phyloP scores from a whole-genome alignment of 2,797 vertebrate genomes.

The Lepilemur septentrionalis region DNA sequence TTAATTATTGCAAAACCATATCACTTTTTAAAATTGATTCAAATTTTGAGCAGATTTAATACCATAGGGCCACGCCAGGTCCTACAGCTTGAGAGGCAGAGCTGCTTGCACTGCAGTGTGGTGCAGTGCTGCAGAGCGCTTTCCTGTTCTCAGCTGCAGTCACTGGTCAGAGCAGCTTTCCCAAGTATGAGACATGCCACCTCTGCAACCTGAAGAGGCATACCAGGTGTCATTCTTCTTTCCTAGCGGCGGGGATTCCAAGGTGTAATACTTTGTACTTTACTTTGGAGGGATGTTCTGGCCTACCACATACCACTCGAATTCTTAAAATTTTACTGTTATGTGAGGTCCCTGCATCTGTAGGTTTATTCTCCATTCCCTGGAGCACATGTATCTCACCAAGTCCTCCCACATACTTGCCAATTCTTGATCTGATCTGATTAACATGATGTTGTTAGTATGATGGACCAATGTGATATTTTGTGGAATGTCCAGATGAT shows the following conservation, averaged over 20 bases:
- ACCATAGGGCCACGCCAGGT: too few relatives aligned
- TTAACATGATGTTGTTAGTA: not conserved
- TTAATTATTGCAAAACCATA: conserved; percentile 87
- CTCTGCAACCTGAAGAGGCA: not conserved
- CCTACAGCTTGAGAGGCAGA: not conserved
- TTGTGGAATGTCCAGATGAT: not conserved
- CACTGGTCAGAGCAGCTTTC: not conserved
- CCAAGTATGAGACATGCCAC: not conserved
- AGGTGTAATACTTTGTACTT: not conserved
- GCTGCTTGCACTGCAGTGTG: not conserved
- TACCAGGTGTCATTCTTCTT: not conserved
- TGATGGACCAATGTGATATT: not conserved
- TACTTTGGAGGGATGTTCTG: not conserved
- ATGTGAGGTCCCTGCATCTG: not conserved
- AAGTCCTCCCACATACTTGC: not conserved
- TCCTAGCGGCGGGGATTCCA: not conserved
- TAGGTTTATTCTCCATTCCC: not conserved
- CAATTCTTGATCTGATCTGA: not conserved
- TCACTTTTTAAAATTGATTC: conserved; percentile 48
- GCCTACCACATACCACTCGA: not conserved
- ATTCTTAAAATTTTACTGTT: not conserved
- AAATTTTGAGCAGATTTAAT: not conserved
- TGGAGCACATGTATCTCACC: not conserved
- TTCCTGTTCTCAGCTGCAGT: not conserved
- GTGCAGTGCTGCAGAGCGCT: not conserved